These are phyloP conservation scores for Drosophila algonquin DNA, from an alignment of 2,888 invertebrate genomes.

Conservation along the genomic window DNA sequence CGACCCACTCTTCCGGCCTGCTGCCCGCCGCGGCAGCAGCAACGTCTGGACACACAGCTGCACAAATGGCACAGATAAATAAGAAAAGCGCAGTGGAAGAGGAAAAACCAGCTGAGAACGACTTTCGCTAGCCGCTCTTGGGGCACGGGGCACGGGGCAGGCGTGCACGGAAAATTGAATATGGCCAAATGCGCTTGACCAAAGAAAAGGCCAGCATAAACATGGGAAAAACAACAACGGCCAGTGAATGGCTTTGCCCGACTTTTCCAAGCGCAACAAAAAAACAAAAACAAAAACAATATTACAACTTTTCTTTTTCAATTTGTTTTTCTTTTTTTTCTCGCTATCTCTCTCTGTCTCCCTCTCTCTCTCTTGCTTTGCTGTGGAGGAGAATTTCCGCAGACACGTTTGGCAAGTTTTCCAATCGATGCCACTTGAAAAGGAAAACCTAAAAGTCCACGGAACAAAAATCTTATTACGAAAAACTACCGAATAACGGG, in stretches of 20 bases:
- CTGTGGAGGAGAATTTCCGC: neutral
- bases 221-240: slow-evolving; percentile 57
- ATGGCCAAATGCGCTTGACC: slow-evolving; percentile 65
- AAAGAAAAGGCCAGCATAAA: slow-evolving; percentile 52
- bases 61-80: slow-evolving; percentile 70
- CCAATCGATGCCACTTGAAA: slow-evolving; percentile 11
- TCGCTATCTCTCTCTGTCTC: slow-evolving; percentile 6
- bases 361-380: neutral
- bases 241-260: slow-evolving; percentile 50
- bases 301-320: slow-evolving; percentile 67
- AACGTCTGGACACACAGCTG: slow-evolving; percentile 44
- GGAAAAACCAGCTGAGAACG: slow-evolving; percentile 72
- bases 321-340: slow-evolving; percentile 15
- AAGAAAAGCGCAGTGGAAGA: slow-evolving; percentile 23
- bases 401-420: slow-evolving; percentile 34
- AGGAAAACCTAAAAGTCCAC: slow-evolving; percentile 4
- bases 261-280: slow-evolving; percentile 49
- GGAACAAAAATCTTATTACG: slow-evolving; percentile 6
- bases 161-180: slow-evolving; percentile 35
- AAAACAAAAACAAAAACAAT: slow-evolving; percentile 22
- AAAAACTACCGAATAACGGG: slow-evolving; percentile 21
- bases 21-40: too few species aligned
- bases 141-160: neutral
- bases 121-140: slow-evolving; percentile 67
- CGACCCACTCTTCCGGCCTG: slow-evolving; percentile 17